Percentiles rank a stretch among this genome's conserved stretches.
phyloP scores from a whole-genome alignment of 2,797 vertebrate genomes.

The Trichosurus vulpecula region DNA sequence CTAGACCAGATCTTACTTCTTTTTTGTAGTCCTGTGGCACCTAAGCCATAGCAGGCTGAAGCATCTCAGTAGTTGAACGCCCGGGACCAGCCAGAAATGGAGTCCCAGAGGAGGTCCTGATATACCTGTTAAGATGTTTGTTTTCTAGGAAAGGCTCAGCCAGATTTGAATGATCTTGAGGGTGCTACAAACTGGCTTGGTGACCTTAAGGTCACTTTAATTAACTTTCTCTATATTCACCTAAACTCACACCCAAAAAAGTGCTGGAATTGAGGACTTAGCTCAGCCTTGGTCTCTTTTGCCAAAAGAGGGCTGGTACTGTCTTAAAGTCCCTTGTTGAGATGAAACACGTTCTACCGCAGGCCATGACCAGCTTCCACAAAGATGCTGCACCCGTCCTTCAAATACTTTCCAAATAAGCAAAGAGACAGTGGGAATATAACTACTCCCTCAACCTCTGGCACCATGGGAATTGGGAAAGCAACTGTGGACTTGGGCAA shows the following conservation, averaged over 20 bases:
- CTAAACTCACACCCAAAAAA: neutral
- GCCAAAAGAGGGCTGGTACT: neutral
- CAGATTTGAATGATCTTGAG: neutral
- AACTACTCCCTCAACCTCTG: neutral
- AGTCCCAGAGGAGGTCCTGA: neutral
- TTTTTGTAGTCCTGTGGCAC: neutral
- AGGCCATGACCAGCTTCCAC: neutral
- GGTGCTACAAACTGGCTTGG: neutral
- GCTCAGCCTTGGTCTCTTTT: neutral
- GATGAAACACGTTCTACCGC: neutral
- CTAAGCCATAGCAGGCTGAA: too few relatives aligned
- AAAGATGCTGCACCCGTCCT: neutral
- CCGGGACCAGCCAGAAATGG: neutral
- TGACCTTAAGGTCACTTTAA: conserved; percentile 6
- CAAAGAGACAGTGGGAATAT: neutral
- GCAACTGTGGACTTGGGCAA: neutral
- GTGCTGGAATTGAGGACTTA: conserved; percentile 4
- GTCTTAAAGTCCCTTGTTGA: neutral
- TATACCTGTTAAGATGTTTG: neutral
- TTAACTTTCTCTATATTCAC: neutral
- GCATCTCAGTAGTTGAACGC: neutral
- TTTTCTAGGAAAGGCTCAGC: conserved; percentile 8
- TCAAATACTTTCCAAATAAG: neutral
- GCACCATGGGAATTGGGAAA: neutral
- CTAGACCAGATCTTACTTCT: neutral